A percentile compares a stretch with the other conserved stretches of the same genome.
Evolutionary conservation across 2,888 invertebrate genomes (phyloP).

Genomic region (Volucella bombylans): DNA sequence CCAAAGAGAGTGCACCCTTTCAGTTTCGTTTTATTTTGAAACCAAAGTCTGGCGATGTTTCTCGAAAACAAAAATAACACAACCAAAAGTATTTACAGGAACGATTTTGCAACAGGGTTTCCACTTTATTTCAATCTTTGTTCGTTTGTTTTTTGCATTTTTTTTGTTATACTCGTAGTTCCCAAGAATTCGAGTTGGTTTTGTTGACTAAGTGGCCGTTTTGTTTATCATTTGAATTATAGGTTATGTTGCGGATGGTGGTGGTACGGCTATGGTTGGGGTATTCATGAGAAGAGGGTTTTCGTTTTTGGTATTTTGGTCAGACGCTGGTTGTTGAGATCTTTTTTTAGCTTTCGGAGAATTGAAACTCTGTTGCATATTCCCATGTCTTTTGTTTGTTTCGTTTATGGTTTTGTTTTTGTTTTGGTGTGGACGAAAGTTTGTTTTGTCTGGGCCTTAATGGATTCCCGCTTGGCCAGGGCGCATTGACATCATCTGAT

Average conservation of each 20-base stretch:
- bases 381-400: constrained; percentile 17
- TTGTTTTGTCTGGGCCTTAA: constrained; percentile 49
- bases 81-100: constrained; percentile 35
- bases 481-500: constrained; percentile 29
- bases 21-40: constrained; percentile 52
- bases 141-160: not conserved
- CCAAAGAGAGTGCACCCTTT: constrained; percentile 53
- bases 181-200: constrained; percentile 60
- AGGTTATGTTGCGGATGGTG: not conserved
- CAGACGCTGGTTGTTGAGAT: constrained; percentile 20
- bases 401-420: not conserved
- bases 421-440: not conserved
- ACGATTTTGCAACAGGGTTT: constrained; percentile 58
- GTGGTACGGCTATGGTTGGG: not conserved
- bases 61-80: constrained; percentile 19
- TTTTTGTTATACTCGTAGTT: constrained; percentile 50
- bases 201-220: constrained; percentile 61
- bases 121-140: not conserved
- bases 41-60: constrained; percentile 27
- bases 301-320: not conserved
- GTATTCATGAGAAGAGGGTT: not conserved
- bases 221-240: constrained; percentile 71
- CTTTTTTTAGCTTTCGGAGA: constrained; percentile 39
- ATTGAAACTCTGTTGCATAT: constrained; percentile 30
- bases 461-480: constrained; percentile 1